Conservation (phyloP, 2,797 vertebrate species). For the Hirundo rustica region DNA sequence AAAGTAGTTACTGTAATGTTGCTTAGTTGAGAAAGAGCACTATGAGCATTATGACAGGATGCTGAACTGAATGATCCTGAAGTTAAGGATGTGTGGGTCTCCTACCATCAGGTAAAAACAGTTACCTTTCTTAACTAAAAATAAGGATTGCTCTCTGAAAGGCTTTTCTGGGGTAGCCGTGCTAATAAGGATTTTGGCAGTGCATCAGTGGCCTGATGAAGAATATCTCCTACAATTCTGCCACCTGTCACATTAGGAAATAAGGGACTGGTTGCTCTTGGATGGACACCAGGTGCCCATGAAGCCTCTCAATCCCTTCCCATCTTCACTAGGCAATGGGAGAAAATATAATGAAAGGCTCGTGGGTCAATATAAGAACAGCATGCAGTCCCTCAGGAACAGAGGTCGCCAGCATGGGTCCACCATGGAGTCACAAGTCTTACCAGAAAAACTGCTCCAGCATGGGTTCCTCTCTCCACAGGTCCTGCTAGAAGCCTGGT, state of each 20-base stretch:
- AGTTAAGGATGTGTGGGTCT: background rate
- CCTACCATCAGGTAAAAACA: background rate
- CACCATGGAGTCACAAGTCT: background rate
- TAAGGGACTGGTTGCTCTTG: background rate
- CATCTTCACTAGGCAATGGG: background rate
- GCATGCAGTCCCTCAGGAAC: too few species aligned
- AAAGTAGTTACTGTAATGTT: background rate
- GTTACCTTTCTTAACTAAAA: background rate
- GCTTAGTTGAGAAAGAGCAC: background rate
- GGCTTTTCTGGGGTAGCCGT: background rate
- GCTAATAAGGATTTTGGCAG: background rate
- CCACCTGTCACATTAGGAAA: background rate
- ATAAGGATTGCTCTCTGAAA: background rate
- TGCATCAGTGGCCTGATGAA: background rate
- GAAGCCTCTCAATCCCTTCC: background rate
- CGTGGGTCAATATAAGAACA: too few species aligned
- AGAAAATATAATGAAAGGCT: background rate
- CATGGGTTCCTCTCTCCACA: rapidly evolving
- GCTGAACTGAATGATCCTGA: background rate
- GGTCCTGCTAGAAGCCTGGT: background rate
- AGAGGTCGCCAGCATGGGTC: too few species aligned
- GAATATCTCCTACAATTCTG: background rate
- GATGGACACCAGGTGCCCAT: background rate
- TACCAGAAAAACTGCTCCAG: background rate
- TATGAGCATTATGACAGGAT: background rate